phyloP scores from a whole-genome alignment of 2,113 vertebrate genomes.

The Hypanus sabinus region DNA sequence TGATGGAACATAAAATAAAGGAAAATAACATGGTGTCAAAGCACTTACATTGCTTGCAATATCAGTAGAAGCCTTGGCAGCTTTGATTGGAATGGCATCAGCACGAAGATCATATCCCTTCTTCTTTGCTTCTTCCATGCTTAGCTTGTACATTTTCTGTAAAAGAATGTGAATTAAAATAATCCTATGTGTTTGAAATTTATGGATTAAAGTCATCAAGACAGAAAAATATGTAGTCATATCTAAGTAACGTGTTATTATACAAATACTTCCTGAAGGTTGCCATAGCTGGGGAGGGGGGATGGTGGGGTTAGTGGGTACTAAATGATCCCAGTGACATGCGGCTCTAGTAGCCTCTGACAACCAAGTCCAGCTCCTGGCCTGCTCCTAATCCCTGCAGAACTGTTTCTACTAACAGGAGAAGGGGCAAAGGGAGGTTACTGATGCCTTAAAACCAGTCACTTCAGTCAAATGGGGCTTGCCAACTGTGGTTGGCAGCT shows the following conservation, averaged over 20 bases:
- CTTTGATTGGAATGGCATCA: conserved; percentile 78
- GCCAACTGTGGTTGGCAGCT: too few relatives aligned
- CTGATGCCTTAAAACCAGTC: too few relatives aligned
- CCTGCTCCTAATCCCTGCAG: too few relatives aligned
- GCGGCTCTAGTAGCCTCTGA: too few relatives aligned
- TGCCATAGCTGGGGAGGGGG: too few relatives aligned
- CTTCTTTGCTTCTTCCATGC: conserved; percentile 77
- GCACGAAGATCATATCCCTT: conserved; percentile 76
- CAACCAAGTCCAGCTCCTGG: too few relatives aligned
- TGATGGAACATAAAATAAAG: neutral
- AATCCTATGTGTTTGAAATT: neutral
- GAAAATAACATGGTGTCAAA: neutral
- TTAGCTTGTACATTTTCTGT: conserved; percentile 84
- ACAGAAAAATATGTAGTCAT: neutral
- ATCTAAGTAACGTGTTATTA: neutral
- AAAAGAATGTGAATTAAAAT: conserved; percentile 39
- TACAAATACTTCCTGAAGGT: too few relatives aligned
- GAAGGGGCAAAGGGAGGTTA: too few relatives aligned
- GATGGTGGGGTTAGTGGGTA: too few relatives aligned
- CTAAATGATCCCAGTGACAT: too few relatives aligned
- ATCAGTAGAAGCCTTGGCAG: conserved; percentile 71
- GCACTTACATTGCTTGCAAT: conserved; percentile 86
- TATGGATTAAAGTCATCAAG: neutral
- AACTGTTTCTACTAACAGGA: too few relatives aligned
- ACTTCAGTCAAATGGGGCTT: too few relatives aligned